Conservation (phyloP, 2,797 vertebrate genomes). For the Valencia hispanica region DNA sequence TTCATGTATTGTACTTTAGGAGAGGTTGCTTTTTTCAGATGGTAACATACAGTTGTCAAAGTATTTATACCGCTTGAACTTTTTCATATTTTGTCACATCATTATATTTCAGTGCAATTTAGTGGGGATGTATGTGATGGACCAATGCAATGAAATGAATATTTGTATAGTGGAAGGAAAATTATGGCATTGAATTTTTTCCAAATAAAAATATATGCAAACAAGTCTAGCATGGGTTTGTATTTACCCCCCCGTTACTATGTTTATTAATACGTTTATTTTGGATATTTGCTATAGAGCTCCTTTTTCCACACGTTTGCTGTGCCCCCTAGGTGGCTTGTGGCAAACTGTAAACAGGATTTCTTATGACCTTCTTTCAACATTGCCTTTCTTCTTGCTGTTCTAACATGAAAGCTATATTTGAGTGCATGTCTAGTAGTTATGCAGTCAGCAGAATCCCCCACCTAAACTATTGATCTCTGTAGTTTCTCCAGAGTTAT, state of each 20-base stretch:
- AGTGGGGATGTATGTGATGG: background rate
- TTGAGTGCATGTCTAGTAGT: background rate
- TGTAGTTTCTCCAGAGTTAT: background rate
- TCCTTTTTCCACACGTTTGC: background rate
- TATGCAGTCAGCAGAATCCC: background rate
- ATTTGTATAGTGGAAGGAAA: background rate
- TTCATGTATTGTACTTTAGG: conserved; percentile 62
- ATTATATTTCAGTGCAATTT: background rate
- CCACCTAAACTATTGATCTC: background rate
- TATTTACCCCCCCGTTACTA: background rate
- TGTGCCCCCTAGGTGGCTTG: background rate
- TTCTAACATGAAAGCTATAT: background rate
- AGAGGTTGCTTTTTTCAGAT: conserved; percentile 63
- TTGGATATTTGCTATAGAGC: background rate
- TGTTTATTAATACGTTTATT: no score
- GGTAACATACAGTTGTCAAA: conserved; percentile 31
- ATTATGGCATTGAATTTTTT: background rate
- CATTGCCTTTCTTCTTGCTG: background rate
- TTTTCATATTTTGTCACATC: background rate
- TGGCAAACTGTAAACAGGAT: background rate
- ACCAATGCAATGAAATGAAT: background rate
- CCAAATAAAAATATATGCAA: background rate
- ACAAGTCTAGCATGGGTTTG: background rate
- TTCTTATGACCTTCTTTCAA: background rate
- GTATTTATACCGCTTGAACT: background rate